phyloP scores from a whole-genome alignment of 2,888 invertebrate species.

The Drosophila subquinaria region DNA sequence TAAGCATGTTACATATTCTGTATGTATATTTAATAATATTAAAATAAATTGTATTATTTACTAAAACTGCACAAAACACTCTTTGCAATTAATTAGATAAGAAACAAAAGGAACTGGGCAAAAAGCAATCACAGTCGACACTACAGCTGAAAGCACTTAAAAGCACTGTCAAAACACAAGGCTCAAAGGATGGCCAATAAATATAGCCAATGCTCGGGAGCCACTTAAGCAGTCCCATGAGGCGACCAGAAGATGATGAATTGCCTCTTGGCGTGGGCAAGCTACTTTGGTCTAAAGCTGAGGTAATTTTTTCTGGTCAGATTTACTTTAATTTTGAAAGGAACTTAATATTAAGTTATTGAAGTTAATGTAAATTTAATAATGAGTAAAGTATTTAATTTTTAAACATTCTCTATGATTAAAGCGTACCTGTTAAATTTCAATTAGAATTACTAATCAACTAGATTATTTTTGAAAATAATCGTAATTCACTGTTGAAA shows the following conservation, averaged over 20 bases:
- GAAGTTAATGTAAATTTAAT: not conserved
- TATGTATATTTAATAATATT: conserved; percentile 29
- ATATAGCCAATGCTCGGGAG: not conserved
- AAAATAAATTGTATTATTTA: conserved; percentile 64
- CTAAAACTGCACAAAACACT: conserved; percentile 33
- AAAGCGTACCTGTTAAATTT: no score
- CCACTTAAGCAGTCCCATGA: conserved; percentile 14
- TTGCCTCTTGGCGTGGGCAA: not conserved
- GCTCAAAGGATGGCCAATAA: conserved; percentile 22
- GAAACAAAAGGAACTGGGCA: conserved; percentile 1
- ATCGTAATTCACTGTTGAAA: no score
- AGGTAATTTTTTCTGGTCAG: no score
- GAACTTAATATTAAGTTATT: not conserved
- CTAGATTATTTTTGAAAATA: no score
- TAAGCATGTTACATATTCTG: conserved; percentile 32
- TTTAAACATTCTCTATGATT: not conserved
- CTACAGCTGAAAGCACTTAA: conserved; percentile 72
- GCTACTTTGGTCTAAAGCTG: not conserved
- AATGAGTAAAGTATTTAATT: not conserved
- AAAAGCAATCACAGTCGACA: conserved; percentile 41
- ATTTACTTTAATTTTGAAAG: not conserved
- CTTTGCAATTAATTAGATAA: conserved; percentile 49
- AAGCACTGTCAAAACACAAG: conserved; percentile 7
- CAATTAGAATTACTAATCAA: no score
- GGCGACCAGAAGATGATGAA: conserved; percentile 33